Conservation (phyloP, 2,888 invertebrate genomes). For the Cryptocephalus moraei region DNA sequence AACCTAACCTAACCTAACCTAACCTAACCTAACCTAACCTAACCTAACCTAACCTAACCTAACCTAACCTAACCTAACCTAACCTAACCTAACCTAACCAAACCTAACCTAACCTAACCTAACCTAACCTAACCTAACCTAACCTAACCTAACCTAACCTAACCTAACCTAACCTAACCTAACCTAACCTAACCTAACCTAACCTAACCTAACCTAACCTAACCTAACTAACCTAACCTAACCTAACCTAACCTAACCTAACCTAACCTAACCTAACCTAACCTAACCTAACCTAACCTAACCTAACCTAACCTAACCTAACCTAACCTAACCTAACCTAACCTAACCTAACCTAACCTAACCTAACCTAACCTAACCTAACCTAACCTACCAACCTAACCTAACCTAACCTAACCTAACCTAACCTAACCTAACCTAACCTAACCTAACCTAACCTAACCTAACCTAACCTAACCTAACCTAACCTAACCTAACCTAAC, state of each 20-base stretch:
- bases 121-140: slow-evolving; percentile 12
- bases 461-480: slow-evolving; percentile 13
- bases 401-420: slow-evolving; percentile 13
- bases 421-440: slow-evolving; percentile 14
- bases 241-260: slow-evolving; percentile 8
- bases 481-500: slow-evolving; percentile 15
- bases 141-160: slow-evolving; percentile 14
- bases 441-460: slow-evolving; percentile 14
- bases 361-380: slow-evolving; percentile 15
- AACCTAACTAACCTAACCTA: slow-evolving; percentile 11
- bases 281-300: slow-evolving; percentile 13
- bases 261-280: slow-evolving; percentile 14
- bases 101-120: slow-evolving; percentile 5
- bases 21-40: not conserved
- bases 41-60: slow-evolving; percentile 13
- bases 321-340: slow-evolving; percentile 11
- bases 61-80: slow-evolving; percentile 20
- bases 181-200: slow-evolving; percentile 14
- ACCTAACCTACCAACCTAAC: slow-evolving; percentile 14
- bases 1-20: slow-evolving; percentile 1
- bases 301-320: slow-evolving; percentile 13
- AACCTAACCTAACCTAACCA: slow-evolving; percentile 5
- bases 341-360: slow-evolving; percentile 13
- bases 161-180: slow-evolving; percentile 15
- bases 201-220: slow-evolving; percentile 12